A percentile compares a stretch with the other conserved stretches of the same genome.
Conservation (phyloP, 2,113 vertebrate genomes). For the Ophiodon elongatus region DNA sequence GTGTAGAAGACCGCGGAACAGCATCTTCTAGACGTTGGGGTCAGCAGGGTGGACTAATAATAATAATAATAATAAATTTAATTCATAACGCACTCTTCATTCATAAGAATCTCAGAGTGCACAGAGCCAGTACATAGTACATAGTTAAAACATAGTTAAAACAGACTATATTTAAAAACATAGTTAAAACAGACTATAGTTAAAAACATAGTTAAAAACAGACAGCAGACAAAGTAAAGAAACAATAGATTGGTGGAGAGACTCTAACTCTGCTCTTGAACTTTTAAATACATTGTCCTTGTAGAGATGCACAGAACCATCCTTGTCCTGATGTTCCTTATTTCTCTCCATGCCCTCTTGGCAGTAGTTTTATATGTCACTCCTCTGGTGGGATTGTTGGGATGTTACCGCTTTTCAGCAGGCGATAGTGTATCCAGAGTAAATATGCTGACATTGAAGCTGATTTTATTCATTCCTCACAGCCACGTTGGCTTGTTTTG, state of each 20-base stretch:
- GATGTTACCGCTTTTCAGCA: slow-evolving; percentile 1
- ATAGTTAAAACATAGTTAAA: too few relatives aligned
- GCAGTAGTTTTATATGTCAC: slow-evolving; percentile 7
- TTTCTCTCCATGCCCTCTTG: not conserved
- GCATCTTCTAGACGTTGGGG: slow-evolving; percentile 9
- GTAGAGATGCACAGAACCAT: not conserved
- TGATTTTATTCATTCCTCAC: slow-evolving; percentile 9
- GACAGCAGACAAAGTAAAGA: too few relatives aligned
- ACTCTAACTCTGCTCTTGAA: not conserved
- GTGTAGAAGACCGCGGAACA: slow-evolving; percentile 1
- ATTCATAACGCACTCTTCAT: too few relatives aligned
- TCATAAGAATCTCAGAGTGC: too few relatives aligned
- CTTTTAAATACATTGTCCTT: slow-evolving; percentile 13
- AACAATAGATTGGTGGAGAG: too few relatives aligned
- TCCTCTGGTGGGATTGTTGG: slow-evolving; percentile 20
- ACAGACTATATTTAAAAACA: too few relatives aligned
- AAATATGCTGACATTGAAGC: not conserved
- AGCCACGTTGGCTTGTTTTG: slow-evolving; percentile 33
- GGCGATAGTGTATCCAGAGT: not conserved
- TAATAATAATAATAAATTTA: too few relatives aligned
- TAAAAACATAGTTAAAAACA: too few relatives aligned
- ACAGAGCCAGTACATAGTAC: too few relatives aligned
- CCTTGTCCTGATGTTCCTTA: not conserved
- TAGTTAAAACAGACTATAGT: too few relatives aligned
- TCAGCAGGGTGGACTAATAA: slow-evolving; percentile 9